Evolutionary conservation across 1,140 invertebrate species (phyloP).

Genomic region (Heliconius himera): DNA sequence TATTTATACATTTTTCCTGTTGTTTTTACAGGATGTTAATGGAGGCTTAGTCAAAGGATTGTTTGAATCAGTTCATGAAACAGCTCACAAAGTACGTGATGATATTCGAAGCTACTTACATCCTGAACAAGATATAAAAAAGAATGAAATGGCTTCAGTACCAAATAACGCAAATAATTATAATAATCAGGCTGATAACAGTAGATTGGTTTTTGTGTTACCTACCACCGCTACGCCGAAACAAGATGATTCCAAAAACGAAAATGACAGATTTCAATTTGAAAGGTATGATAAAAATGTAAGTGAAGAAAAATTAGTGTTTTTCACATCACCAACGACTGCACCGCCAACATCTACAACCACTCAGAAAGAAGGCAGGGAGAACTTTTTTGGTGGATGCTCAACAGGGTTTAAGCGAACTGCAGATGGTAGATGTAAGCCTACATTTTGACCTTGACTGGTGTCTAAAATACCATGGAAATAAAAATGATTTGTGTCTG

Average conservation of each 20-base stretch:
- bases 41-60: conserved; percentile 31
- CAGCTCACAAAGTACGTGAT: conserved; percentile 30
- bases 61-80: conserved; percentile 28
- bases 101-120: conserved; percentile 30
- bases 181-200: neutral
- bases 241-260: neutral
- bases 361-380: conserved; percentile 49
- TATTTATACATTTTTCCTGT: conserved; percentile 24
- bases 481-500: too few relatives aligned
- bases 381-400: conserved; percentile 58
- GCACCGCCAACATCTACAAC: conserved; percentile 11
- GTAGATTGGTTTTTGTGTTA: neutral
- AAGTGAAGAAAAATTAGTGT: conserved; percentile 14
- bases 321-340: conserved; percentile 15
- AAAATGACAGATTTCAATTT: neutral
- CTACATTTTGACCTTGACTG: conserved; percentile 27
- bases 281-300: neutral
- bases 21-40: conserved; percentile 24
- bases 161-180: neutral
- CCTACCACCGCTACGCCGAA: neutral
- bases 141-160: neutral
- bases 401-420: conserved; percentile 52
- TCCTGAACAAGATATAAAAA: conserved; percentile 11
- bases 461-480: neutral
- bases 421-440: conserved; percentile 62